Evolutionary conservation across 2,113 vertebrate genomes (phyloP).

Genomic region (Maccullochella peelii): DNA sequence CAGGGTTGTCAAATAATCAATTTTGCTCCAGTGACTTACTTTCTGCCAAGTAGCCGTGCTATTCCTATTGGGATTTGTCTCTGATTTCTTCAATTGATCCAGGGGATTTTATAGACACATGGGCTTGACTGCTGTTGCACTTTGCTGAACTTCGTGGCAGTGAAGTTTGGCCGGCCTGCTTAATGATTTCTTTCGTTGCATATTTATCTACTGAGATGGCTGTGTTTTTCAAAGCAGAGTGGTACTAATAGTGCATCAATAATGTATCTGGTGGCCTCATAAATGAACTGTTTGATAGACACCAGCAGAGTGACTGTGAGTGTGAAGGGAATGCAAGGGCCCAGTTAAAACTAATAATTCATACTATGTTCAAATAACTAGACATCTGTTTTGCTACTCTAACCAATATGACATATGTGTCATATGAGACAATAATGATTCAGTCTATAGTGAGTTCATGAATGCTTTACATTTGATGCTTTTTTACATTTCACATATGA

Average conservation of each 20-base stretch:
- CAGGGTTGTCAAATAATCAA: slow-evolving; percentile 79
- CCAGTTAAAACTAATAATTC: slow-evolving; percentile 45
- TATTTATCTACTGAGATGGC: slow-evolving; percentile 68
- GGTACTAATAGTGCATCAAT: slow-evolving; percentile 67
- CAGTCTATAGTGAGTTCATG: background rate
- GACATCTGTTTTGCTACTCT: slow-evolving; percentile 2
- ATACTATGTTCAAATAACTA: slow-evolving; percentile 24
- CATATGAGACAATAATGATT: background rate
- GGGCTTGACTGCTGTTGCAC: slow-evolving; percentile 67
- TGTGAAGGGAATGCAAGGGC: slow-evolving; percentile 20
- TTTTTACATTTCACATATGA: background rate
- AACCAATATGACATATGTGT: too few relatives aligned
- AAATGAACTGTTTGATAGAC: slow-evolving; percentile 58
- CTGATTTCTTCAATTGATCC: slow-evolving; percentile 65
- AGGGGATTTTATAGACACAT: slow-evolving; percentile 66
- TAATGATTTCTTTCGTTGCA: slow-evolving; percentile 73
- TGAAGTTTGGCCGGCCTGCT: slow-evolving; percentile 49
- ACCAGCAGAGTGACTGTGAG: slow-evolving; percentile 25
- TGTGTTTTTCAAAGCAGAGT: slow-evolving; percentile 61
- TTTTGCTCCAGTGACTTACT: slow-evolving; percentile 63
- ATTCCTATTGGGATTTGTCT: slow-evolving; percentile 63
- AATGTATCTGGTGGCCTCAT: slow-evolving; percentile 58
- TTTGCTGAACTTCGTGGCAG: slow-evolving; percentile 64
- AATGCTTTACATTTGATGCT: background rate
- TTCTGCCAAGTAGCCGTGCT: slow-evolving; percentile 50